Evolutionary conservation across 2,888 invertebrate species (phyloP).

Genomic region (Lasioglossum lativentre): DNA sequence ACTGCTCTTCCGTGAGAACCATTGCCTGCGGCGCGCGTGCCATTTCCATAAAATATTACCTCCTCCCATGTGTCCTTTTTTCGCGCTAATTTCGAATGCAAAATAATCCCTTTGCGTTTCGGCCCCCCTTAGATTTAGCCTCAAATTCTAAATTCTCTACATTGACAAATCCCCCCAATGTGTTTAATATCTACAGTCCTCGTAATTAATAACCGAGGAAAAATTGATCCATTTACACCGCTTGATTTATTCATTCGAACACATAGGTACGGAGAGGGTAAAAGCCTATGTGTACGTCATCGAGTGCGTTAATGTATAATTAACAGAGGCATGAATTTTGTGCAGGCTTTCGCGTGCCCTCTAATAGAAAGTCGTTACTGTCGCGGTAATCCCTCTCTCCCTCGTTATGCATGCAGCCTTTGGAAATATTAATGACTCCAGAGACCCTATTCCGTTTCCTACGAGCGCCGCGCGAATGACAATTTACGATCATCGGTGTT

Average conservation of each 20-base stretch:
- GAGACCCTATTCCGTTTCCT: not conserved
- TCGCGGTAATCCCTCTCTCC: not conserved
- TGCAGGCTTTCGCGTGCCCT: not conserved
- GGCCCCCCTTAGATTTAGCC: too few relatives aligned
- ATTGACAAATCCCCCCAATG: too few relatives aligned
- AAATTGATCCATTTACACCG: not conserved
- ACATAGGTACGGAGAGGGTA: not conserved
- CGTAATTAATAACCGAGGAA: not conserved
- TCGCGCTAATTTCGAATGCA: not conserved
- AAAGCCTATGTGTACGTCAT: not conserved
- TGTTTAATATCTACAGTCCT: too few relatives aligned
- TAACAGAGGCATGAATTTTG: not conserved
- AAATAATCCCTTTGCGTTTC: not conserved
- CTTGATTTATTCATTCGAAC: not conserved
- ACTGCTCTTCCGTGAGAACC: not conserved
- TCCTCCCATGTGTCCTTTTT: not conserved
- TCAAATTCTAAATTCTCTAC: too few relatives aligned
- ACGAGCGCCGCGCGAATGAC: not conserved
- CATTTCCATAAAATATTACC: not conserved
- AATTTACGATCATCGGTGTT: constrained; percentile 10
- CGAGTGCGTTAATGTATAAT: not conserved
- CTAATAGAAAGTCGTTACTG: not conserved
- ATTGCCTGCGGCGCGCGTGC: too few relatives aligned
- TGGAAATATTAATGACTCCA: constrained; percentile 18
- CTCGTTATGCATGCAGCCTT: constrained; percentile 6